phyloP scores from a whole-genome alignment of 2,797 vertebrate genomes.

The Argya squamiceps region DNA sequence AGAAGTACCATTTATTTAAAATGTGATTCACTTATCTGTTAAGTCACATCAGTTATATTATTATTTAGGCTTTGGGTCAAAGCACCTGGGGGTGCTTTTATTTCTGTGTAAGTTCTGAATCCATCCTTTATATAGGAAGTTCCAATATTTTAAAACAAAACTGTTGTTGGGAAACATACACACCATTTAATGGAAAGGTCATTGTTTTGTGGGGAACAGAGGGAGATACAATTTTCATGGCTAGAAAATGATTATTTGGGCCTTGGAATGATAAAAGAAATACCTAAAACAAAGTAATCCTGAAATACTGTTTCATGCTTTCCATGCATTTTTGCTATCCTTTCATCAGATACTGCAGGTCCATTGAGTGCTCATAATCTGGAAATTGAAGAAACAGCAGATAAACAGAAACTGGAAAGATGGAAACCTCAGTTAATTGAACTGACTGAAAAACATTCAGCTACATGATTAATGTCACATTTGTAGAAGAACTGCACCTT shows the following conservation, averaged over 20 bases:
- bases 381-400: not conserved
- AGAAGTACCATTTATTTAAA: constrained; percentile 4
- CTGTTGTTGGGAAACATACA: not conserved
- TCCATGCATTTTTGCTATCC: not conserved
- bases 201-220: not conserved
- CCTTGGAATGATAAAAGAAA: not conserved
- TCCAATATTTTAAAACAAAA: not conserved
- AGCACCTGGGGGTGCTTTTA: not conserved
- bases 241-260: not conserved
- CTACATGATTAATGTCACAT: not conserved
- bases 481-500: not conserved
- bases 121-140: constrained; percentile 31
- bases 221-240: not conserved
- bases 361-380: not conserved
- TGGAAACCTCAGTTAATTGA: not conserved
- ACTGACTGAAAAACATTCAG: not conserved
- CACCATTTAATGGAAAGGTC: not conserved
- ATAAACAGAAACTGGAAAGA: not conserved
- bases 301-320: not conserved
- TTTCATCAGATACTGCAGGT: not conserved
- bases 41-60: not conserved
- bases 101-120: not conserved
- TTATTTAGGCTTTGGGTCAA: not conserved
- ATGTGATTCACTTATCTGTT: not conserved
- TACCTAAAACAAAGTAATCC: not conserved